Base-by-base conservation (phyloP, 2,113 vertebrate genomes). In the Ptilonorhynchus violaceus region DNA sequence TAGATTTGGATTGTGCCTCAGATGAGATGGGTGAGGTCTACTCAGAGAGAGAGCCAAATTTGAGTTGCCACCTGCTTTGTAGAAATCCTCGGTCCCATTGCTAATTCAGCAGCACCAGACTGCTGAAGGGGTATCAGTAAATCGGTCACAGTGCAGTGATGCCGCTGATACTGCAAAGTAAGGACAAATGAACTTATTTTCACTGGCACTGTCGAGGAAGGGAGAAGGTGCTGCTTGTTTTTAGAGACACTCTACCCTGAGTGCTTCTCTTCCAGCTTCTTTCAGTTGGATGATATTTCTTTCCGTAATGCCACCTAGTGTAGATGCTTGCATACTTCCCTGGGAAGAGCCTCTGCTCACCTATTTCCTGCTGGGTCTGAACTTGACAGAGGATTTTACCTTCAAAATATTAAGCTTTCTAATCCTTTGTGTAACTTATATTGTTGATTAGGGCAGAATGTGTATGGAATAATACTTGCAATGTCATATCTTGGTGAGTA, bases 261-360 rank as follows among this genome's bases (percentile, higher is more conserved):
- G 52, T 37, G 31, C 75, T 80, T 50, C 47, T 88, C 46, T 41
- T 62, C 20, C 79, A 37, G 64, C 86, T 63, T 37, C 93, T 87
- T 68, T 92, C 27, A 44, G 50, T 75, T 83, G 33, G 78, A 23
- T 68, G 75, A 67, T 39, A 52, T 79, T 95, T 84, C 96, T 94
- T 95, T 95, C 75, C 88, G 6, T 93, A 95, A 78, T 96, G 96
- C 96, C 96, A 96, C 96, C 96, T 97, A 97, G 91, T 95, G 97
- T 97, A 96, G 93, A 92, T 88, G 75, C n/a, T 58, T 68, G 76
- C 73, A 89, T 76, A 91, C 42, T 89, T 94, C 91, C 63, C 72
- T 69, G 78, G 70, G 93, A 97, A 94, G 41, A 84, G 73, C 59
- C 75, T 46, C 60, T 68, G 92, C 94, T 96, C 90, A 53, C 67